Percentiles rank a stretch among this genome's conserved stretches.
phyloP scores from a whole-genome alignment of 1,140 invertebrate genomes.

The Drosophila baimaii region DNA sequence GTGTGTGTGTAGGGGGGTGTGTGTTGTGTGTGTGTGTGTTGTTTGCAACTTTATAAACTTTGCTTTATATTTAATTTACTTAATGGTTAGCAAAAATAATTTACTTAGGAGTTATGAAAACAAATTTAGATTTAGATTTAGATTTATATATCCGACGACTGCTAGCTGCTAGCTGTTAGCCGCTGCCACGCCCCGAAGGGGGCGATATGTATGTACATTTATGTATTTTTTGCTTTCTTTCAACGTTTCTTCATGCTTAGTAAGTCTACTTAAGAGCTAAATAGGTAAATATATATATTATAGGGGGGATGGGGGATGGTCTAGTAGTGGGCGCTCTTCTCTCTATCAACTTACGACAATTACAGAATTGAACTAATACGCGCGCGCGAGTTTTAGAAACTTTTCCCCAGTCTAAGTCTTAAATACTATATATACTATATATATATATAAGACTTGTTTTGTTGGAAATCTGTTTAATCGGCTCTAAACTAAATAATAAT shows the following conservation, averaged over 20 bases:
- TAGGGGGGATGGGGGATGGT: constrained; percentile 15
- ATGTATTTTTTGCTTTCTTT: constrained; percentile 82
- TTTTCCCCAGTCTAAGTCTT: constrained; percentile 49
- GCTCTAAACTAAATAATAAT: constrained; percentile 35
- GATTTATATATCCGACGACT: constrained; percentile 31
- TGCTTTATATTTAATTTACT: constrained; percentile 65
- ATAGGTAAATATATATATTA: constrained; percentile 3
- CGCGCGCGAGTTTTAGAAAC: constrained; percentile 73
- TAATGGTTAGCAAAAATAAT: constrained; percentile 62
- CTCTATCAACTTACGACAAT: constrained; percentile 55
- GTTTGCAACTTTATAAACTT: constrained; percentile 30
- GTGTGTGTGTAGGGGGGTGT: constrained; percentile 10
- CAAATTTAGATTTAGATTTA: constrained; percentile 52
- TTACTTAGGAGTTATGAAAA: constrained; percentile 50
- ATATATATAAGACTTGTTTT: constrained; percentile 22
- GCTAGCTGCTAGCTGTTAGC: constrained; percentile 51
- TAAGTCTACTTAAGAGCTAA: constrained; percentile 5
- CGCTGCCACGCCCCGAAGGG: constrained; percentile 57
- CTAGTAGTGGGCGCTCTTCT: constrained; percentile 51
- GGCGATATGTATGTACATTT: constrained; percentile 80
- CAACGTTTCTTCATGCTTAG: constrained; percentile 30
- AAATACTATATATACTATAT: constrained; percentile 20
- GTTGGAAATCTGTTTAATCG: constrained; percentile 8
- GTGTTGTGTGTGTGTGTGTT: constrained; percentile 17
- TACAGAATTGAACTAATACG: constrained; percentile 78